Conservation (phyloP, 2,113 vertebrate genomes). For the Elephantulus edwardii region DNA sequence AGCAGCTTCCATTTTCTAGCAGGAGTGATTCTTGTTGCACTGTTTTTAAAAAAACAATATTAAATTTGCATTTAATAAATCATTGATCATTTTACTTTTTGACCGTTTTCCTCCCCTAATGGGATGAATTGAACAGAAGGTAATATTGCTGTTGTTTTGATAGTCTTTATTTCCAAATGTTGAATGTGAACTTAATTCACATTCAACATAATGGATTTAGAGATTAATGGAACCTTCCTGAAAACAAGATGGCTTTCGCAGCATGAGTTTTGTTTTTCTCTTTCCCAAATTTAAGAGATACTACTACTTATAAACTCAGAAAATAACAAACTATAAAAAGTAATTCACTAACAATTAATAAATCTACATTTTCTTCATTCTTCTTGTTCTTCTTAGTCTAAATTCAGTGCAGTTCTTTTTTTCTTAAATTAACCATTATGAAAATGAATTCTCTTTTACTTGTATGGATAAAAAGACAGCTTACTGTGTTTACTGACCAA, state of each 20-base stretch:
- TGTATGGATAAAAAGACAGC: constrained; percentile 23
- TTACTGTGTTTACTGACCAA: constrained; percentile 18
- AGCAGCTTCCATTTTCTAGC: background rate
- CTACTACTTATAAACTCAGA: background rate
- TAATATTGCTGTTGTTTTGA: constrained; percentile 23
- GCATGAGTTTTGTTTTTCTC: background rate
- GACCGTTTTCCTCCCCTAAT: background rate
- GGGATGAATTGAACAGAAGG: background rate
- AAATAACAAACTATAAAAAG: constrained; percentile 53
- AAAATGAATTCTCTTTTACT: constrained; percentile 1
- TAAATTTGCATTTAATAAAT: background rate
- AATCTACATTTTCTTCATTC: constrained; percentile 21
- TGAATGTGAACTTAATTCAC: constrained; percentile 16
- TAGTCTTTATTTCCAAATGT: constrained; percentile 39
- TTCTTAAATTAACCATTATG: constrained; percentile 34
- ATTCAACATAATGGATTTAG: constrained; percentile 29
- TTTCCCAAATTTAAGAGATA: constrained; percentile 38
- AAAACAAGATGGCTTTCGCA: constrained; percentile 20
- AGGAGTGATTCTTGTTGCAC: constrained; percentile 3
- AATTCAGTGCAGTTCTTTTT: constrained; percentile 30
- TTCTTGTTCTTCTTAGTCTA: constrained; percentile 43
- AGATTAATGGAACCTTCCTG: background rate
- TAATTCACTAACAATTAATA: constrained; percentile 28
- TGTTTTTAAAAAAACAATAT: background rate
- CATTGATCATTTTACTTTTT: background rate